phyloP scores from a whole-genome alignment of 92 coral and sea anemone species.

The Porites divaricata region DNA sequence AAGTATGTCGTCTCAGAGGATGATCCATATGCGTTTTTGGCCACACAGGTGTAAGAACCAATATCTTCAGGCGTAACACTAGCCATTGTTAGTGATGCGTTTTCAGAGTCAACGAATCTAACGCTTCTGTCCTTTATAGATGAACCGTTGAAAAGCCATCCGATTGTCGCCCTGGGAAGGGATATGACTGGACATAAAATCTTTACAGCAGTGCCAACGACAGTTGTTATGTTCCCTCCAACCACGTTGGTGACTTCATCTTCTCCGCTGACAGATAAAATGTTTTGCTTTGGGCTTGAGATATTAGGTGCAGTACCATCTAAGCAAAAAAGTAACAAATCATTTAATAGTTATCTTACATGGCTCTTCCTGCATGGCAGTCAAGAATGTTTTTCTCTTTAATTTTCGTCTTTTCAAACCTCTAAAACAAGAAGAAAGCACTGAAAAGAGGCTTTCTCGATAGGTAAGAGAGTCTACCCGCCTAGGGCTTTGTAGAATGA shows the following conservation, averaged over 20 bases:
- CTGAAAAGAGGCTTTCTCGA: too few species aligned
- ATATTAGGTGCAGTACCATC: conserved; percentile 72
- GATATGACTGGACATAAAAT: conserved; percentile 76
- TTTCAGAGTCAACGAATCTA: conserved; percentile 28
- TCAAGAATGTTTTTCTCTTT: too few species aligned
- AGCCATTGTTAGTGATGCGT: conserved; percentile 52
- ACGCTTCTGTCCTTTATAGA: conserved; percentile 31
- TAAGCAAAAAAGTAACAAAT: conserved; percentile 6
- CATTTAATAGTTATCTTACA: too few species aligned
- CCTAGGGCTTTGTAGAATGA: too few species aligned
- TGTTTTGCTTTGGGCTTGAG: conserved; percentile 41
- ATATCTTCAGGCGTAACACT: conserved; percentile 67
- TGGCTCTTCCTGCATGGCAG: background rate
- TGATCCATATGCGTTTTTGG: conserved; percentile 79
- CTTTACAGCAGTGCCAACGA: conserved; percentile 84
- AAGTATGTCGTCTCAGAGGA: conserved; percentile 67
- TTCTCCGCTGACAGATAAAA: conserved; percentile 83
- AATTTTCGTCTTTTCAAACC: too few species aligned
- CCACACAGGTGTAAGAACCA: conserved; percentile 88
- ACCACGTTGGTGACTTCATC: conserved; percentile 69
- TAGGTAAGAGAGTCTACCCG: too few species aligned
- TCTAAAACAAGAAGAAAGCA: too few species aligned
- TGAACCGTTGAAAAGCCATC: conserved; percentile 78
- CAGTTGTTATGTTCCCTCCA: conserved; percentile 89
- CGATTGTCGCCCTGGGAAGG: conserved; percentile 73